Evolutionary conservation across 2,113 vertebrate genomes (phyloP).

Genomic region (Columba janthina): DNA sequence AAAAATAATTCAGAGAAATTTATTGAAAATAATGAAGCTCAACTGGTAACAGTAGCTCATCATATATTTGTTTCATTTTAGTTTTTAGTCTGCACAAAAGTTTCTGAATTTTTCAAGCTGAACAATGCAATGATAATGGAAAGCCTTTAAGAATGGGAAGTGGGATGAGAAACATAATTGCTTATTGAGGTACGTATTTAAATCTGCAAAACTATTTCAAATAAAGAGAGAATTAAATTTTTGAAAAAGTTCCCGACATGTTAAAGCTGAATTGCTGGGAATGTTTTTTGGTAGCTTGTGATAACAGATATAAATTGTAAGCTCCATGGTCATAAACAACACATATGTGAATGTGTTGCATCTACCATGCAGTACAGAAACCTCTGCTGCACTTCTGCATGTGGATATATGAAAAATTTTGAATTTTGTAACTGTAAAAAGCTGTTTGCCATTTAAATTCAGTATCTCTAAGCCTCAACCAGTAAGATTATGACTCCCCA

Average conservation of each 20-base stretch:
- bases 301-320: constrained; percentile 43
- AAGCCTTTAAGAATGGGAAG: background rate
- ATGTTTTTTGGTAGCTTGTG: background rate
- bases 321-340: constrained; percentile 6
- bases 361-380: background rate
- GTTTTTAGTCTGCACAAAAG: background rate
- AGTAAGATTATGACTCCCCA: constrained; percentile 24
- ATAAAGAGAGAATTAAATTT: constrained; percentile 3
- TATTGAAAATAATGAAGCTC: background rate
- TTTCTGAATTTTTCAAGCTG: background rate
- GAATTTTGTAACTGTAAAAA: background rate
- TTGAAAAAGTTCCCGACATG: background rate
- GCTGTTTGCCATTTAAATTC: constrained; percentile 6
- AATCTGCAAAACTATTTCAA: background rate
- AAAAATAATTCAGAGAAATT: background rate
- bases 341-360: background rate
- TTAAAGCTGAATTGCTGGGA: background rate
- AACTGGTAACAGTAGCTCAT: background rate
- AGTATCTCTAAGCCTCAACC: background rate
- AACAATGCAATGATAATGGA: background rate
- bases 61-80: background rate
- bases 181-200: background rate
- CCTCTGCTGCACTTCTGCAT: background rate
- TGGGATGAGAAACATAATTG: background rate
- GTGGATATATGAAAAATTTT: background rate